phyloP scores from a whole-genome alignment of 2,888 invertebrate genomes.

The Epicampocera succincta region DNA sequence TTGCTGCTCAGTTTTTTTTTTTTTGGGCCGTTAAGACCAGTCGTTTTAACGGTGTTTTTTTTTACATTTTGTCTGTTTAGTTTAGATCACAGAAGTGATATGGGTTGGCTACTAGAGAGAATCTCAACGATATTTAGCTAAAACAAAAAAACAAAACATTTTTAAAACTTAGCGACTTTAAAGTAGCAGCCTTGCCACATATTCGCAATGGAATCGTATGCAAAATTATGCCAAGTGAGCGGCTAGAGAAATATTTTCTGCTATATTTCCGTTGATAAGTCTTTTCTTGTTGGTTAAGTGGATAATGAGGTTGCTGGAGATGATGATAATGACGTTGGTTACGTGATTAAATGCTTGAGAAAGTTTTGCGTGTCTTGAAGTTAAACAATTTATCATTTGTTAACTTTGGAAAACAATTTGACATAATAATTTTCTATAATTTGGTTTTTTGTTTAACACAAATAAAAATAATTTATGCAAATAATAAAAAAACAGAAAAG shows the following conservation, averaged over 20 bases:
- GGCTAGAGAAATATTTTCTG: not conserved
- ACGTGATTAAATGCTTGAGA: slow-evolving; percentile 28
- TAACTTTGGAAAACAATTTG: slow-evolving; percentile 57
- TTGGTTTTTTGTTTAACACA: not conserved
- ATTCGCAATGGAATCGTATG: slow-evolving; percentile 19
- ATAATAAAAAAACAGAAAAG: not conserved
- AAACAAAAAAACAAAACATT: not conserved
- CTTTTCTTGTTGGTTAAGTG: not conserved
- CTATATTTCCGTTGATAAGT: not conserved
- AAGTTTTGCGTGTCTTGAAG: slow-evolving; percentile 54
- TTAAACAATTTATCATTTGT: slow-evolving; percentile 61
- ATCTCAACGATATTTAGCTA: not conserved
- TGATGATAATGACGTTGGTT: slow-evolving; percentile 13
- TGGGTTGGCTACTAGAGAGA: slow-evolving; percentile 11
- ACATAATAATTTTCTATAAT: slow-evolving; percentile 61
- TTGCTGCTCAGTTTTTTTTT: not conserved
- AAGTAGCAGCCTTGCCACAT: not conserved
- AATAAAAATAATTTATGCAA: slow-evolving; percentile 1
- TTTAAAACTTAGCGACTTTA: not conserved
- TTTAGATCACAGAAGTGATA: not conserved
- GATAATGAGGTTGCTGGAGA: slow-evolving; percentile 16
- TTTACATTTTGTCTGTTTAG: not conserved
- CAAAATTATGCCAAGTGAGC: slow-evolving; percentile 16
- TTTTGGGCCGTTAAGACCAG: slow-evolving; percentile 29
- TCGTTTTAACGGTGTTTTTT: slow-evolving; percentile 38